A percentile compares a stretch with the other conserved stretches of the same genome.
Conservation (phyloP, 2,113 vertebrate genomes). For the Paralichthys olivaceus region DNA sequence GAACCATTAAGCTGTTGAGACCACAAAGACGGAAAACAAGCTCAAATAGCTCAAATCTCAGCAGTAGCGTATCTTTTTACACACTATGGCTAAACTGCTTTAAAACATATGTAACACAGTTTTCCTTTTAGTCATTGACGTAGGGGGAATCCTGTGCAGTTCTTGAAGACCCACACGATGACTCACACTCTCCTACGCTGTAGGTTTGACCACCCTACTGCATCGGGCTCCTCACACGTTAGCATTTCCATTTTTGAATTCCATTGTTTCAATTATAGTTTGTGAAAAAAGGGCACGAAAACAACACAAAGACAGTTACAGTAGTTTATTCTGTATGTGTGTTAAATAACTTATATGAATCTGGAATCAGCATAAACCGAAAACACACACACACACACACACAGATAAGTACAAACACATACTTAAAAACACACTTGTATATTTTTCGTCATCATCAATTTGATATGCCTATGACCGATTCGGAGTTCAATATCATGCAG, state of each 20-base stretch:
- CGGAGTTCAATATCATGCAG: conserved; percentile 63
- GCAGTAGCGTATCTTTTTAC: background rate
- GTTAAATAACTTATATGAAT: conserved; percentile 73
- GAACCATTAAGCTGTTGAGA: no score
- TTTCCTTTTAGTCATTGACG: conserved; percentile 4
- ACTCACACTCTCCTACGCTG: conserved; percentile 48
- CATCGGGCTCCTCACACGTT: conserved; percentile 5
- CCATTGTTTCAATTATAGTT: background rate
- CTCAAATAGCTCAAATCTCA: background rate
- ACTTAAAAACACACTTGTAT: conserved; percentile 47
- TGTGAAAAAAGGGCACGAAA: conserved; percentile 6
- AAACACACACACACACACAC: conserved; percentile 42
- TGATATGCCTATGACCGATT: conserved; percentile 43
- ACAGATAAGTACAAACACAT: conserved; percentile 58
- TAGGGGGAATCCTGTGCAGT: conserved; percentile 33
- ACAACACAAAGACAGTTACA: conserved; percentile 44
- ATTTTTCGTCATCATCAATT: conserved; percentile 26
- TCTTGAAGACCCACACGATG: conserved; percentile 31
- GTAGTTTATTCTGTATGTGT: conserved; percentile 68
- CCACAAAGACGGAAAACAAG: no score
- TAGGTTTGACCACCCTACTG: conserved; percentile 23
- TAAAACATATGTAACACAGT: background rate
- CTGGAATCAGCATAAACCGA: conserved; percentile 47
- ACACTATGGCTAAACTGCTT: background rate
- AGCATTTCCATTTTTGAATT: background rate